Percentiles rank a stretch among this genome's conserved stretches.
Evolutionary conservation across 1,140 invertebrate genomes (phyloP).

Genomic region (Dendroctonus valens): DNA sequence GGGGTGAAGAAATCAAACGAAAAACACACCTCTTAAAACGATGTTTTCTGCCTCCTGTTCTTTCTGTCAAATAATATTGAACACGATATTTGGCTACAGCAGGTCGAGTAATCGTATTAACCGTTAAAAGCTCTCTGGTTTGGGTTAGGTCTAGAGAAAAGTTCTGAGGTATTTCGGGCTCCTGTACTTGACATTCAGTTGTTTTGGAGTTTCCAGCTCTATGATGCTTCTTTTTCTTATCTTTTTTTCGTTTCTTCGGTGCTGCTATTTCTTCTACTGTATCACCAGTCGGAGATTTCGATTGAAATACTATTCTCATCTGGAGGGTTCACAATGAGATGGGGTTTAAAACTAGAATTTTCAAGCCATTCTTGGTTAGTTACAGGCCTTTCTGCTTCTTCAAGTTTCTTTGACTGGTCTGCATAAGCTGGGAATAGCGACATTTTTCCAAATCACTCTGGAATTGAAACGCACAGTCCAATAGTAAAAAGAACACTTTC

Average conservation of each 20-base stretch:
- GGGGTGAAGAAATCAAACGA: no score
- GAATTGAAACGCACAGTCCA: no score
- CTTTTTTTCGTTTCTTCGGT: constrained; percentile 41
- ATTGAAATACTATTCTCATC: background rate
- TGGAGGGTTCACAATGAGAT: constrained; percentile 19
- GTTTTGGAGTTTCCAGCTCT: background rate
- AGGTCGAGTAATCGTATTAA: constrained; percentile 53
- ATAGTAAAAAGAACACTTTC: no score
- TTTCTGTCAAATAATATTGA: constrained; percentile 44
- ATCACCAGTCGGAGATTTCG: background rate
- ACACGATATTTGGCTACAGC: constrained; percentile 52
- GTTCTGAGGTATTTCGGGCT: constrained; percentile 34
- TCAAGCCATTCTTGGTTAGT: constrained; percentile 40
- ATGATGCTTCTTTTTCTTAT: constrained; percentile 28
- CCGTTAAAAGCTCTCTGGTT: constrained; percentile 50
- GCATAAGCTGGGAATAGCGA: constrained; percentile 48
- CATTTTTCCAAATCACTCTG: constrained; percentile 32
- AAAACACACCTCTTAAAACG: constrained; percentile 43
- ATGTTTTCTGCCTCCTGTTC: constrained; percentile 41
- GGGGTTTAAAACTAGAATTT: constrained; percentile 47
- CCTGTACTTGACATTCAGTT: constrained; percentile 10
- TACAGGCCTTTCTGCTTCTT: constrained; percentile 21
- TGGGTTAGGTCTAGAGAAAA: constrained; percentile 57
- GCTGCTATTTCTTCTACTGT: constrained; percentile 34
- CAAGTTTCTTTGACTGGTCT: constrained; percentile 17